phyloP scores from a whole-genome alignment of 2,888 invertebrate species.

The Pristionchus maxplancki region DNA sequence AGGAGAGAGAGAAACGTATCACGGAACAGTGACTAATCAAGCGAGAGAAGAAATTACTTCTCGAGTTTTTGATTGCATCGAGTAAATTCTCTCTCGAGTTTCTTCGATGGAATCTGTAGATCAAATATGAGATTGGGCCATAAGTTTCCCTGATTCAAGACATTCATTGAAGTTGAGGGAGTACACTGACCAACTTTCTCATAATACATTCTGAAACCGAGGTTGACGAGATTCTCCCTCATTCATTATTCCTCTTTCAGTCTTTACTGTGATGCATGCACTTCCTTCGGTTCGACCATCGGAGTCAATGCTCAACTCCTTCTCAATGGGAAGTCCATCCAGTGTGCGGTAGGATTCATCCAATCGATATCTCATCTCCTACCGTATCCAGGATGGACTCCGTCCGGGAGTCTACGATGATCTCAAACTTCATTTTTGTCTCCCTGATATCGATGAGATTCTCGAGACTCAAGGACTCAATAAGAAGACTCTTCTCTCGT shows the following conservation, averaged over 20 bases:
- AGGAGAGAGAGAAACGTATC: not conserved
- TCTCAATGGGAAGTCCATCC: slow-evolving; percentile 72
- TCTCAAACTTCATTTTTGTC: slow-evolving; percentile 74
- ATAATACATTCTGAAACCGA: too few species aligned
- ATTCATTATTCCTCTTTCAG: slow-evolving; percentile 56
- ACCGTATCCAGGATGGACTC: slow-evolving; percentile 63
- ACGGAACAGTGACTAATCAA: not conserved
- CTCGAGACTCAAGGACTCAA: slow-evolving; percentile 73
- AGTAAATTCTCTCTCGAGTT: slow-evolving; percentile 7
- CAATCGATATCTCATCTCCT: not conserved
- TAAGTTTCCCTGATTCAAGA: not conserved
- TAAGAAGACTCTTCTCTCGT: slow-evolving; percentile 71
- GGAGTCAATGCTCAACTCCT: slow-evolving; percentile 74
- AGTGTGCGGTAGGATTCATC: slow-evolving; percentile 60
- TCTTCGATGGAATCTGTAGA: slow-evolving; percentile 25
- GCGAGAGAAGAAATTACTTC: slow-evolving; percentile 33
- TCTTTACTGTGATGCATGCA: slow-evolving; percentile 76
- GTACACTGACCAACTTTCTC: not conserved
- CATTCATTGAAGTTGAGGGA: not conserved
- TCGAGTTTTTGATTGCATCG: not conserved
- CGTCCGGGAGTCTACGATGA: slow-evolving; percentile 74
- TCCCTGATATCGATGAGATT: slow-evolving; percentile 75
- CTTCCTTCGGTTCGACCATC: slow-evolving; percentile 69
- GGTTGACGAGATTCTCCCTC: too few species aligned
- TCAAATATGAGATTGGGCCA: not conserved